Percentiles rank a stretch among this genome's conserved stretches.
Evolutionary conservation across 37 sponge, comb jelly and placozoan species (phyloP).

Genomic region (Spongilla lacustris): DNA sequence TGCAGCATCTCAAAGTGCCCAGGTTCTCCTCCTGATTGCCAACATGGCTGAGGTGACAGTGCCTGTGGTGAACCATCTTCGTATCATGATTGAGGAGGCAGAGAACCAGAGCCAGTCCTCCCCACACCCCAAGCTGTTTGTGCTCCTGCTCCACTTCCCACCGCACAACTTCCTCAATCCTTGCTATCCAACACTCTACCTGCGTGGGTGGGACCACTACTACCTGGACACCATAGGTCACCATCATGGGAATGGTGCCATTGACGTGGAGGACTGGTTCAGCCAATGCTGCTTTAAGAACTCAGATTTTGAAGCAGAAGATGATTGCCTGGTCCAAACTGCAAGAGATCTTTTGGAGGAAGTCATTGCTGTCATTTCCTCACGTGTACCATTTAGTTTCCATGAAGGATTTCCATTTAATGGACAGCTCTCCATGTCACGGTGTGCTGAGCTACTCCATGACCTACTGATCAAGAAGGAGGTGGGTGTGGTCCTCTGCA

Average conservation of each 20-base stretch:
- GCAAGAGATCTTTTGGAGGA: background rate
- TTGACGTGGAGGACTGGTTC: constrained; percentile 16
- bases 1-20: constrained; percentile 33
- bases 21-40: constrained; percentile 6
- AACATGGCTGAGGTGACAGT: constrained; percentile 29
- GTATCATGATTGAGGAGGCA: constrained; percentile 71
- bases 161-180: constrained; percentile 48
- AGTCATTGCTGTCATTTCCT: background rate
- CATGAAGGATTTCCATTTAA: background rate
- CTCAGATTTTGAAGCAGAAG: background rate
- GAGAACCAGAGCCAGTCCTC: background rate
- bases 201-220: constrained; percentile 75
- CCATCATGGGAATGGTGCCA: background rate
- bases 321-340: background rate
- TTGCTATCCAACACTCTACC: constrained; percentile 70
- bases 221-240: constrained; percentile 60
- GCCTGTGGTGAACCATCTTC: constrained; percentile 68
- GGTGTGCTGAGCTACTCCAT: background rate
- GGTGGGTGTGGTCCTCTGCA: constrained; percentile 6
- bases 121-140: constrained; percentile 47
- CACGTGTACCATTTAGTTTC: background rate
- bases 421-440: background rate
- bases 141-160: constrained; percentile 72
- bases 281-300: background rate
- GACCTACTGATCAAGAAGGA: constrained; percentile 7